A percentile compares a stretch with the other conserved stretches of the same genome.
Evolutionary conservation across 1,140 invertebrate species (phyloP).

Genomic region (Eciton burchellii): DNA sequence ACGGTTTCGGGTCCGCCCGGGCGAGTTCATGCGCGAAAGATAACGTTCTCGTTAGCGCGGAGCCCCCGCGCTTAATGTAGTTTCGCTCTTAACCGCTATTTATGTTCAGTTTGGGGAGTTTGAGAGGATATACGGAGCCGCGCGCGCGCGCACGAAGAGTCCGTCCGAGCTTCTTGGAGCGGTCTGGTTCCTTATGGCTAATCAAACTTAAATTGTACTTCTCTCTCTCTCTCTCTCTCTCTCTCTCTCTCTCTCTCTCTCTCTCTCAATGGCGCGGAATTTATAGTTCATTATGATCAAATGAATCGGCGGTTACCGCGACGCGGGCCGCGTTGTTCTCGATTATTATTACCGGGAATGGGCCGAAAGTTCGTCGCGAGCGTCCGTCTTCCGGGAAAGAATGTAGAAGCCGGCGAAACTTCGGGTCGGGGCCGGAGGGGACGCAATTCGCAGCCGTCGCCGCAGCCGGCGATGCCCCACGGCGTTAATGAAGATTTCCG

Average conservation of each 20-base stretch:
- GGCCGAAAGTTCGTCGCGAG: neutral
- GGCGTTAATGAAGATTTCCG: too few species aligned
- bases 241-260: too few species aligned
- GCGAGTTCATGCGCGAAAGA: slow-evolving; percentile 60
- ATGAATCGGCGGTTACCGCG: slow-evolving; percentile 34
- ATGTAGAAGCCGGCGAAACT: neutral
- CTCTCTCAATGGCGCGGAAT: slow-evolving; percentile 19
- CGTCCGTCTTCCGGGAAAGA: slow-evolving; percentile 20
- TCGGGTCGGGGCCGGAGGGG: too few species aligned
- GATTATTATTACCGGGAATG: slow-evolving; percentile 54
- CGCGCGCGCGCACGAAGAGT: slow-evolving; percentile 29
- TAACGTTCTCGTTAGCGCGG: slow-evolving; percentile 47
- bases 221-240: neutral
- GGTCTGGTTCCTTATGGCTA: slow-evolving; percentile 44
- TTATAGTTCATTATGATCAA: slow-evolving; percentile 52
- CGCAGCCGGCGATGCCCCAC: too few species aligned
- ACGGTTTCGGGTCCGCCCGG: slow-evolving; percentile 30
- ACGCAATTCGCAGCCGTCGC: slow-evolving; percentile 3
- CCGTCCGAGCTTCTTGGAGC: slow-evolving; percentile 40
- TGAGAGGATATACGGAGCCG: slow-evolving; percentile 56
- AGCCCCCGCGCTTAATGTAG: slow-evolving; percentile 57
- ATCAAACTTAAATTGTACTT: slow-evolving; percentile 61
- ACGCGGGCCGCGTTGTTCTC: slow-evolving; percentile 14
- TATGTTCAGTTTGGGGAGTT: slow-evolving; percentile 62
- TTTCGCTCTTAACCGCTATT: slow-evolving; percentile 60